Conservation (phyloP, 2,797 vertebrate genomes). For the Aulostomus chinensis region DNA sequence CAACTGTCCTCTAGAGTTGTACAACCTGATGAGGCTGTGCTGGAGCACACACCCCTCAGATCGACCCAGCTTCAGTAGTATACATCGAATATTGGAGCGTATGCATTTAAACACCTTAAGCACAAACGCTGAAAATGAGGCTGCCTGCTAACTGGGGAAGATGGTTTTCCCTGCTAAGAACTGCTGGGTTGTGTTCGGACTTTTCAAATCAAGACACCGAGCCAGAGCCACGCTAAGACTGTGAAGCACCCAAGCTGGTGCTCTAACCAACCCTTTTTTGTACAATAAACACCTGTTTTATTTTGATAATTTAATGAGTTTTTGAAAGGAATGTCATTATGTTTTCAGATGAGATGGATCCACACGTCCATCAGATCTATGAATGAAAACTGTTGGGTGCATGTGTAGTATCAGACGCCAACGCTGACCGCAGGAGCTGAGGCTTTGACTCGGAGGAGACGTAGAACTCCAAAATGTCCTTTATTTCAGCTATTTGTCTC, state of each 20-base stretch:
- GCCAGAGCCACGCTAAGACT: no score
- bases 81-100: conserved; percentile 92
- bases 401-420: neutral
- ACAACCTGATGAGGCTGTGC: conserved; percentile 96
- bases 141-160: conserved; percentile 35
- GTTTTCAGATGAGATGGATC: no score
- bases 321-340: no score
- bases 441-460: no score
- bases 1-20: conserved; percentile 92
- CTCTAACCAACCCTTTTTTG: no score
- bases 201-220: conserved; percentile 5
- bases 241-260: no score
- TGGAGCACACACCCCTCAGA: conserved; percentile 92
- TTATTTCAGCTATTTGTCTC: no score
- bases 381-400: no score
- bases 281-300: no score
- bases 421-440: neutral
- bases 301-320: no score
- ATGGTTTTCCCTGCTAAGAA: neutral
- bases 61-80: conserved; percentile 91
- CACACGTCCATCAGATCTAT: no score
- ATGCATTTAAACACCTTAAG: conserved; percentile 82
- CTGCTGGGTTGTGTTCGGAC: neutral
- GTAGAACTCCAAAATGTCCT: no score
- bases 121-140: conserved; percentile 53